These are phyloP conservation scores for Sarcoramphus papa DNA, from an alignment of 2,797 vertebrate species.

Conservation along the genomic window DNA sequence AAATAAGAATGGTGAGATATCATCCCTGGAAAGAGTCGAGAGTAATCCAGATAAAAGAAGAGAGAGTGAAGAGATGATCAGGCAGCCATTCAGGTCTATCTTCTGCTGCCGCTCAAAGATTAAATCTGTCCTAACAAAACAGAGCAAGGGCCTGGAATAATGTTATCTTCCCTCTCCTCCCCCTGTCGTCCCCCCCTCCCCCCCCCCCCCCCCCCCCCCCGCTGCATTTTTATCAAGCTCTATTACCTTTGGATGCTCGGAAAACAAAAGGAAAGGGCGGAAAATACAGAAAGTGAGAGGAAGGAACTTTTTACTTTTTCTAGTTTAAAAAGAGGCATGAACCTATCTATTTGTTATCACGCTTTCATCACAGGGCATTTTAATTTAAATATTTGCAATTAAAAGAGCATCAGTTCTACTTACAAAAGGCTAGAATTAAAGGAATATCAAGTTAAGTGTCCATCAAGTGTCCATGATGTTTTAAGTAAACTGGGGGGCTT, in stretches of 20 bases:
- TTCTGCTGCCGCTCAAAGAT: constrained; percentile 3
- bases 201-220: background rate
- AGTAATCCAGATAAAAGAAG: constrained; percentile 21
- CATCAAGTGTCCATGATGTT: background rate
- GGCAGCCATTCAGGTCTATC: background rate
- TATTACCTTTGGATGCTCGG: background rate
- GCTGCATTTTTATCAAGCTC: background rate
- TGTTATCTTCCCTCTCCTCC: constrained; percentile 9
- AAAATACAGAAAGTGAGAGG: constrained; percentile 41
- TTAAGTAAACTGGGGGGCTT: background rate
- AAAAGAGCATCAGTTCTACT: background rate
- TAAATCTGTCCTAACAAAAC: constrained; percentile 30
- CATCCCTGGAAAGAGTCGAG: background rate
- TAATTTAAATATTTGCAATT: background rate
- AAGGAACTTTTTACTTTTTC: background rate
- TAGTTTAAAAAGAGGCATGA: background rate
- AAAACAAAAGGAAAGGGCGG: background rate
- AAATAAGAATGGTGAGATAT: background rate
- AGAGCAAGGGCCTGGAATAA: constrained; percentile 6
- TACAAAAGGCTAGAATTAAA: background rate
- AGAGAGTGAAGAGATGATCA: constrained; percentile 53
- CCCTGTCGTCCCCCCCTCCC: background rate
- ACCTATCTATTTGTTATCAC: background rate
- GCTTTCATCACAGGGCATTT: background rate
- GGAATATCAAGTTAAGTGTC: background rate